Evolutionary conservation across 2,797 vertebrate genomes (phyloP).

Genomic region (Synaphobranchus kaupii): DNA sequence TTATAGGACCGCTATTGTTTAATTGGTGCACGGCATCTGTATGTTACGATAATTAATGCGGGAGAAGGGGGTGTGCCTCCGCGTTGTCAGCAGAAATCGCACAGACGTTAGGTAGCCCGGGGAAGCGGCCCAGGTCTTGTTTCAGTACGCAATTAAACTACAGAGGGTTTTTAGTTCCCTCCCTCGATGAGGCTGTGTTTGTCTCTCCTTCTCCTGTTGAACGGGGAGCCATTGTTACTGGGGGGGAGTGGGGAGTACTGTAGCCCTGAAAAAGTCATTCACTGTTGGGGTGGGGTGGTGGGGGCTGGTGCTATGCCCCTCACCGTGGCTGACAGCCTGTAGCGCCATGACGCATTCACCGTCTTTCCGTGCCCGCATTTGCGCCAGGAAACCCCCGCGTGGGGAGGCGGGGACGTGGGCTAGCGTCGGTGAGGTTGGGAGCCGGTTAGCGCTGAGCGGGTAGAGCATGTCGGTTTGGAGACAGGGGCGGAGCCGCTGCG

Average conservation of each 20-base stretch:
- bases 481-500: too few relatives aligned
- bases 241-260: slow-evolving; percentile 36
- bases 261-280: slow-evolving; percentile 53
- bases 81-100: slow-evolving; percentile 50
- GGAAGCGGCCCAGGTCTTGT: slow-evolving; percentile 36
- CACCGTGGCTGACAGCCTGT: not conserved
- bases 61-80: slow-evolving; percentile 45
- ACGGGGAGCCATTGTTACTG: slow-evolving; percentile 34
- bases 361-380: slow-evolving; percentile 25
- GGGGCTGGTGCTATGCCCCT: slow-evolving; percentile 33
- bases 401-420: slow-evolving; percentile 22
- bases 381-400: not conserved
- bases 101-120: slow-evolving; percentile 33
- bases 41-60: slow-evolving; percentile 42
- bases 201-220: slow-evolving; percentile 30
- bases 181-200: slow-evolving; percentile 50
- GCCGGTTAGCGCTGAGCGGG: not conserved
- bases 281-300: slow-evolving; percentile 36
- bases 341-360: not conserved
- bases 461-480: not conserved
- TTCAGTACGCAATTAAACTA: slow-evolving; percentile 50
- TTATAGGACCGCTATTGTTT: slow-evolving; percentile 33
- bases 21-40: slow-evolving; percentile 21
- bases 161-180: slow-evolving; percentile 43
- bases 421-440: not conserved